Conservation (phyloP, 2,113 vertebrate genomes). For the Passerina amoena region DNA sequence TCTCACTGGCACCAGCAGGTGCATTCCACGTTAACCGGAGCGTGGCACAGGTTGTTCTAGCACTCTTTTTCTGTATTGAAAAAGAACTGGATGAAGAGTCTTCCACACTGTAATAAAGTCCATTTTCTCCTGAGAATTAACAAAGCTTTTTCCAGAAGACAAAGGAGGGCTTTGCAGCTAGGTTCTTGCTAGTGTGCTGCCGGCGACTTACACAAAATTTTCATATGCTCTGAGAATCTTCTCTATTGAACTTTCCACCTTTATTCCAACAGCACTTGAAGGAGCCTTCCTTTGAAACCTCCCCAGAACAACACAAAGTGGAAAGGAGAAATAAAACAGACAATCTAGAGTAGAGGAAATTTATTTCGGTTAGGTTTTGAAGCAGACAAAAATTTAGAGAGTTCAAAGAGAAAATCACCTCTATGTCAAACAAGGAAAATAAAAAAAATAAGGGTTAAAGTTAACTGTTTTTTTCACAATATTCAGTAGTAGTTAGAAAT, state of each 20-base stretch:
- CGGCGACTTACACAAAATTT: not conserved
- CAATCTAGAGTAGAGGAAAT: not conserved
- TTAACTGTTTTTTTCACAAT: not conserved
- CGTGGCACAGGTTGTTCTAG: not conserved
- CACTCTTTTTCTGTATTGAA: not conserved
- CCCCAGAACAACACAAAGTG: not conserved
- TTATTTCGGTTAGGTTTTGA: constrained; percentile 19
- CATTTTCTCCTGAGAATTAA: not conserved
- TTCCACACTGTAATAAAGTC: not conserved
- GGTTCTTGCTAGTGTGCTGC: not conserved
- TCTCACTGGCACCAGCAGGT: fast-evolving
- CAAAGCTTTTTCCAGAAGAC: not conserved
- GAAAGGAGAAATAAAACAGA: constrained; percentile 27
- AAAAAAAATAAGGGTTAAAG: not conserved
- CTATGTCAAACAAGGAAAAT: not conserved
- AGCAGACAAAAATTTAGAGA: not conserved
- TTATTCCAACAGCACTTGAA: not conserved
- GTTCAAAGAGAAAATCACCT: not conserved
- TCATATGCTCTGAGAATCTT: not conserved
- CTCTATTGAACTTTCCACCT: not conserved
- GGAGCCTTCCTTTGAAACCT: not conserved
- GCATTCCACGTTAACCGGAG: not conserved
- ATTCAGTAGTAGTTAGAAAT: not conserved
- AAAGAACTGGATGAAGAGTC: not conserved
- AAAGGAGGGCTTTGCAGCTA: not conserved